phyloP scores from a whole-genome alignment of 2,888 invertebrate species.

The Villa cingulata region DNA sequence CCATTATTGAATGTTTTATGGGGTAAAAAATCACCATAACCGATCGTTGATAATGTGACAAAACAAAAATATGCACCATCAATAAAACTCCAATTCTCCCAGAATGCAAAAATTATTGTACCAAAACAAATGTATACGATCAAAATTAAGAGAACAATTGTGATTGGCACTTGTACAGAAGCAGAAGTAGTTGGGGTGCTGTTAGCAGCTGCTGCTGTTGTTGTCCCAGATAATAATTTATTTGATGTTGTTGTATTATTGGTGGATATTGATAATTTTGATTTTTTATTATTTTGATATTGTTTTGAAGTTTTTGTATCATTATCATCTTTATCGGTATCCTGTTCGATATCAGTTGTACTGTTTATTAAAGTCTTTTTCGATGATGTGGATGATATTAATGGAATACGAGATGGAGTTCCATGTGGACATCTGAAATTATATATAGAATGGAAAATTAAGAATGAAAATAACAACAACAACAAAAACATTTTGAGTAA shows the following conservation, averaged over 20 bases:
- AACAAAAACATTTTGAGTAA: not conserved
- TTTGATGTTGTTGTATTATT: constrained; percentile 4
- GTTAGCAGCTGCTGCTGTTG: not conserved
- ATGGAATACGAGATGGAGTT: constrained; percentile 62
- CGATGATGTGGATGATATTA: constrained; percentile 41
- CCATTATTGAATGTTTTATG: constrained; percentile 33
- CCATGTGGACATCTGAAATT: constrained; percentile 43
- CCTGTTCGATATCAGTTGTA: constrained; percentile 10
- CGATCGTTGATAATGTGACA: constrained; percentile 70
- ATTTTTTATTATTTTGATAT: constrained; percentile 1
- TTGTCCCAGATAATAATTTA: not conserved
- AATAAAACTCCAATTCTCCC: constrained; percentile 67
- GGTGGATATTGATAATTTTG: constrained; percentile 7
- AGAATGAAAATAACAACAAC: not conserved
- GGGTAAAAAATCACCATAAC: constrained; percentile 64
- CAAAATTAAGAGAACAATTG: constrained; percentile 51
- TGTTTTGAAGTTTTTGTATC: not conserved
- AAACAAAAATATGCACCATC: constrained; percentile 78
- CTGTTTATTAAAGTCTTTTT: constrained; percentile 7
- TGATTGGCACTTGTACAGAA: constrained; percentile 43
- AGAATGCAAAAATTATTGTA: constrained; percentile 62
- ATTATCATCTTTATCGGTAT: not conserved
- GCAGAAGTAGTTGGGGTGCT: constrained; percentile 16
- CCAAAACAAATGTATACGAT: constrained; percentile 61
- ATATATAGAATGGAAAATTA: constrained; percentile 9